Evolutionary conservation across 92 coral and sea anemone species (phyloP).

Genomic region (Umimayanthus chanpuru): DNA sequence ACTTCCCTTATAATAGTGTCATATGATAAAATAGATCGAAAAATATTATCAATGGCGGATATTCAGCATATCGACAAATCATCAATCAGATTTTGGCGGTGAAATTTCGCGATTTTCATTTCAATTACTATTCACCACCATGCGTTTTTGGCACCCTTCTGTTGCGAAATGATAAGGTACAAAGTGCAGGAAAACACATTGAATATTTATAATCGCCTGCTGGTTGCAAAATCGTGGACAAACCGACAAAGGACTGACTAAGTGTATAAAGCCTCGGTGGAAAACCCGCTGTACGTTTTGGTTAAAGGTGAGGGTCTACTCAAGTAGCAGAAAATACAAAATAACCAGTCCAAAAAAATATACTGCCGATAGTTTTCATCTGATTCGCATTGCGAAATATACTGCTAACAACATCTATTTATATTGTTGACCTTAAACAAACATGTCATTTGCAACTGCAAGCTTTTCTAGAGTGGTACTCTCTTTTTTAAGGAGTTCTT

Average conservation of each 20-base stretch:
- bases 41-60: too few species aligned
- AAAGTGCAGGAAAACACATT: slow-evolving; percentile 10
- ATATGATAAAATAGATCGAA: too few species aligned
- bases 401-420: too few species aligned
- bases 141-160: not conserved
- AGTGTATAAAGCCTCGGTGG: not conserved
- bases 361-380: too few species aligned
- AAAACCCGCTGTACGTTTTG: not conserved
- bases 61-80: not conserved
- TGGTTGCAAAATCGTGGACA: not conserved
- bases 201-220: slow-evolving; percentile 29
- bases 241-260: not conserved
- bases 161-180: not conserved
- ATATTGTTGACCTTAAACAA: too few species aligned
- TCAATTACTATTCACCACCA: not conserved
- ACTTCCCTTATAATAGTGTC: too few species aligned
- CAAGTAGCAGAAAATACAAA: not conserved
- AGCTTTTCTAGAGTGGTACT: too few species aligned
- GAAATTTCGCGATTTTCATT: not conserved
- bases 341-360: too few species aligned
- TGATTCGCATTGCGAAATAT: too few species aligned
- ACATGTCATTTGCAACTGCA: too few species aligned
- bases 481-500: too few species aligned
- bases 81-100: not conserved
- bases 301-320: not conserved